Evolutionary conservation across 2,113 vertebrate species (phyloP), one percentile per base, ranked within the genome.

Genomic region (Fregata magnificens): DNA sequence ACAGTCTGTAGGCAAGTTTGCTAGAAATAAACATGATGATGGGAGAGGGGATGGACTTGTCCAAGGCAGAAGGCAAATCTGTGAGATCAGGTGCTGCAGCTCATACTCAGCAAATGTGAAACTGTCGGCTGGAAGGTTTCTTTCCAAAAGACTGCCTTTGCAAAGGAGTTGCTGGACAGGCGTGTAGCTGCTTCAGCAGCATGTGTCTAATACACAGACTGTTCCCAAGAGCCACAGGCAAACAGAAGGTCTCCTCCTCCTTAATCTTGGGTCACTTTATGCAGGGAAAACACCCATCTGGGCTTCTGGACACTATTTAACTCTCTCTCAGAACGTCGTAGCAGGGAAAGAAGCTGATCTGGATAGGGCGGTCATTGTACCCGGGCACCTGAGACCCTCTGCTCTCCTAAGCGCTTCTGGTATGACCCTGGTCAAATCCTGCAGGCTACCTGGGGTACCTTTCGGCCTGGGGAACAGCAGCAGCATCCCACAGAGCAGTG

Each of bases 151-250:
- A n/a, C 45, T 58, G 7, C 26, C n/a, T 86, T 88, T 53, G 84
- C 2, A 1, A 73, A 78, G 44, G 38, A 9, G 10, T 16, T 61
- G 18, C 71, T 77, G 79, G 34, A 38, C 11, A 42, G 65, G 31
- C 1, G 2, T 22, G 8, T 15, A 66, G 59, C 45, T 92, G 40
- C 83, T 89, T 59, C 67, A 65, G n/a, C 45, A 67, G 52, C 49
- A 3, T 21, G 7, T 7, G 10, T 44, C 56, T 12, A 26, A 24
- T 20, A 53, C 0, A 0, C 38, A 90, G 52, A 11, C 19, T 63
- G 10, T 50, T 76, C 52, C 31, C 13, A n/a, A 49, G 38, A 77
- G 44, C 50, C 56, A 28, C 29, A 49, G n/a, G 50, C 28, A 78
- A 74, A 40, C 24, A 66, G 63, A 56, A 59, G 18, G 13, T 71